phyloP scores from a whole-genome alignment of 1,140 invertebrate genomes.

The Megalopta genalis region DNA sequence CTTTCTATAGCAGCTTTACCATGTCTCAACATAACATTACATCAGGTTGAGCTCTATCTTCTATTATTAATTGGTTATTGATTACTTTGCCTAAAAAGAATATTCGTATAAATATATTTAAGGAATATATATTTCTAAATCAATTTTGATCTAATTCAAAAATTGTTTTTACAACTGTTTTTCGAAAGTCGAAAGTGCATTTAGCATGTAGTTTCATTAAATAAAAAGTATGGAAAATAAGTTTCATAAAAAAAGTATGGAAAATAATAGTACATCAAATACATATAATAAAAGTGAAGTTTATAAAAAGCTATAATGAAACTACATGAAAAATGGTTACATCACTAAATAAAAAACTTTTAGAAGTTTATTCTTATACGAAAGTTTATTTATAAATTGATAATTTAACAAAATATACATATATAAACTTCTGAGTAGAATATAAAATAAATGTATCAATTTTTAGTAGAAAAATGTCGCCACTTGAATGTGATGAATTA shows the following conservation, averaged over 20 bases:
- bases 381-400: constrained; percentile 44
- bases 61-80: constrained; percentile 91
- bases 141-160: no score
- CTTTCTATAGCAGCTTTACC: neutral
- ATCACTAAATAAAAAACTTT: neutral
- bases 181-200: no score
- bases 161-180: no score
- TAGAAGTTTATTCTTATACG: neutral
- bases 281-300: no score
- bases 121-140: no score
- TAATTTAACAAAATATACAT: constrained; percentile 39
- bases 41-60: constrained; percentile 88
- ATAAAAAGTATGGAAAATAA: no score
- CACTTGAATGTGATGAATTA: constrained; percentile 25
- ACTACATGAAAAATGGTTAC: no score
- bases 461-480: constrained; percentile 18
- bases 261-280: no score
- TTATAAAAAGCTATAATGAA: no score
- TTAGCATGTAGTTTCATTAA: no score
- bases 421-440: constrained; percentile 20
- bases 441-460: constrained; percentile 22
- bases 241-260: no score
- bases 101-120: neutral
- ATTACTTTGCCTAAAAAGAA: constrained; percentile 92
- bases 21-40: constrained; percentile 79